Evolutionary conservation across 2,797 vertebrate species (phyloP), one percentile per base, ranked within the genome.

Genomic region (Aplochiton taeniatus): DNA sequence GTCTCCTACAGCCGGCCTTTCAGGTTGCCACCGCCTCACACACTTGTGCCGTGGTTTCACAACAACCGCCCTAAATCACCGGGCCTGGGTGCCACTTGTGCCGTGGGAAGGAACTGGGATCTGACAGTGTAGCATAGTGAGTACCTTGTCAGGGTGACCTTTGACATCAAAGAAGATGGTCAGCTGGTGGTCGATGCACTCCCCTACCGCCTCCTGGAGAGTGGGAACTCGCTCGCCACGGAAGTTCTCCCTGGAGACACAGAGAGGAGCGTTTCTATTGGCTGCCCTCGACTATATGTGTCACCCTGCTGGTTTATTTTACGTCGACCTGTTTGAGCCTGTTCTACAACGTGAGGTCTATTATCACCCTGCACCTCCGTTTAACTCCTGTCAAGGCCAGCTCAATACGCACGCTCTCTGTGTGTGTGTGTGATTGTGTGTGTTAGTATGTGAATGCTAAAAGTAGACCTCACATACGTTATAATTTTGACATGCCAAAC

Each of bases 121-220:
- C 12, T 12, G 13, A 19, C 11, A 12, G 61, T 52, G 4, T 19
- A n/a, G 17, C 9, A 41, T 49, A 4, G 43, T 18, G 7, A n/a
- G 55, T 90, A 98, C 96, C 96, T 95, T 90, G 75, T 90, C 87
- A 65, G 96, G 93, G 61, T 95, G 90, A 87, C 92, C 92, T 92
- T 96, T 97, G 78, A 98, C 93, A 75, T 96, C 93, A 4, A 98
- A 97, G 85, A 95, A 95, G 85, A 98, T 92, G n/a, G 80, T 93
- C 57, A 98, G 93, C 79, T 95, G 91, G 76, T 79, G 85, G 61
- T 71, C 88, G 73, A 97, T 77, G 61, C 91, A 93, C 79, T 97
- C 96, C 83, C 90, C 76, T 66, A 98, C 89, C 0, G 95, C 96
- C 88, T 98, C 96, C 86, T 88, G 90, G 76, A 97, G 88, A 16